Evolutionary conservation across 2,797 vertebrate genomes (phyloP), one percentile per base, ranked within the genome.

Genomic region (Petrocephalus schoutedeni): DNA sequence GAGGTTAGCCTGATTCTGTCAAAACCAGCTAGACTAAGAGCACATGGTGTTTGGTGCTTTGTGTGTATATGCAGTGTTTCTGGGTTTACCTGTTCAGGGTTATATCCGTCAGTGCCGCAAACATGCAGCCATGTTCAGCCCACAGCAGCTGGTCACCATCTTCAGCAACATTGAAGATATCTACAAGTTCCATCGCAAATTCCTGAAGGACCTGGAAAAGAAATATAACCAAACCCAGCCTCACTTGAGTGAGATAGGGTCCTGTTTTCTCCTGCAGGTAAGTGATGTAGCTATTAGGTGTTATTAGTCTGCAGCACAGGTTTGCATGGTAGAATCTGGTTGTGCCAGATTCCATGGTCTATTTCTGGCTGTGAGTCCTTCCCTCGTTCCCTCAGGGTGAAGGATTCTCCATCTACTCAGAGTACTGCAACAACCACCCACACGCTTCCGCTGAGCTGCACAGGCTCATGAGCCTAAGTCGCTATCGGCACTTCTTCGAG

Each of bases 161-260:
- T 99, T 99, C 94, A 98, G 98, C 94, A 99, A 99, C 94, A 99
- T 99, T 88, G 98, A 99, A 94, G 98, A 99, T 83, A 98, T 99
- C 94, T 99, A 99, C 96, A 97, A 91, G 91, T 99, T 99, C 94
- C 98, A 99, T 92, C 97, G 98, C 90, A 97, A 95, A 91, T 99
- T 99, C 92, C 93, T 99, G 89, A 96, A 95, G 92, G 97, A 99
- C 90, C 95, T 99, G 89, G 98, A 99, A 93, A 99, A 96, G 89
- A 97, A 98, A 86, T 98, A 98, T 94, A 97, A 99, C 93, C 97
- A 97, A 92, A 96, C 97, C 1, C 96, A 98, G 9, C 97, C 98
- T 36, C 98, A 99, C 91, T 93, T 97, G 89, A 99, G 98, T 91
- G 97, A 98, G 95, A 98, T 99, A 87, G 98, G 98, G 87, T 97